phyloP scores from a whole-genome alignment of 2,888 invertebrate genomes.

The Rhyacophila evoluta region DNA sequence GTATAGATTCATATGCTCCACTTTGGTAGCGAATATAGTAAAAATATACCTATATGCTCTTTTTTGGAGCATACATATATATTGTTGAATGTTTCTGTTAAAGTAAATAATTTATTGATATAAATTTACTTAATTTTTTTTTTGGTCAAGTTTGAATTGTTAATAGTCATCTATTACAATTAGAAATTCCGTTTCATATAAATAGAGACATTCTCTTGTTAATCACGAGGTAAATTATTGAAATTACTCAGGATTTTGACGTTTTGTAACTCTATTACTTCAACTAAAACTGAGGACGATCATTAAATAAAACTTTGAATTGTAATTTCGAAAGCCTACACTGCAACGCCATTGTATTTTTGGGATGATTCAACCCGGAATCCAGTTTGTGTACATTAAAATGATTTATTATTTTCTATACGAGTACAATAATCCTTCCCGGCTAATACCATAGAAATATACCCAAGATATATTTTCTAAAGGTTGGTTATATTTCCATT shows the following conservation, averaged over 20 bases:
- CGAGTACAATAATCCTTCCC: neutral
- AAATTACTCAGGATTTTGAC: neutral
- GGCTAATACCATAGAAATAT: conserved; percentile 6
- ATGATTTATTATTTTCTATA: conserved; percentile 22
- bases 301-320: neutral
- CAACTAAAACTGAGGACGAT: neutral
- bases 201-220: too few species aligned
- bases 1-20: too few species aligned
- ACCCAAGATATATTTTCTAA: conserved; percentile 1
- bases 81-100: too few species aligned
- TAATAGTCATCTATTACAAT: too few species aligned
- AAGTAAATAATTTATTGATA: too few species aligned
- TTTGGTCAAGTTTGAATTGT: too few species aligned
- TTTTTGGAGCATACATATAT: too few species aligned
- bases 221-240: too few species aligned
- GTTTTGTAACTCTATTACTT: neutral
- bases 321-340: neutral
- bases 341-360: neutral
- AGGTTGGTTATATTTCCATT: neutral
- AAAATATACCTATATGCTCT: too few species aligned
- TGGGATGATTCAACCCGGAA: neutral
- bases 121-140: too few species aligned
- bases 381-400: neutral
- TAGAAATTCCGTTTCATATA: too few species aligned
- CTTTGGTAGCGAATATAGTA: too few species aligned